These are phyloP conservation scores for Melanerpes formicivorus DNA, from an alignment of 2,113 vertebrate species.

Conservation along the genomic window DNA sequence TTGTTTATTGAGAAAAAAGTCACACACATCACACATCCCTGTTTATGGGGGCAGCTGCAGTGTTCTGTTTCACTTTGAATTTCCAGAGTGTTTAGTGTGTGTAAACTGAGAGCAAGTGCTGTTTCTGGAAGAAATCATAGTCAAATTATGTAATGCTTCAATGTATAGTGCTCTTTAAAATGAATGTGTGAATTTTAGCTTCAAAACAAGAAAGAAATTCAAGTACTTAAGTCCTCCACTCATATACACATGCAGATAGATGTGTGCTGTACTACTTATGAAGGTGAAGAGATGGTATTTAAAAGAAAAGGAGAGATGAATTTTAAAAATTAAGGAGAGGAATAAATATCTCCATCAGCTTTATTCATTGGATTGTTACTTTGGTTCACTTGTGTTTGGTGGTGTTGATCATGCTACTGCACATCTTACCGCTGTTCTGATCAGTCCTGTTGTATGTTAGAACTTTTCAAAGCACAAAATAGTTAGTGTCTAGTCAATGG, in stretches of 20 bases:
- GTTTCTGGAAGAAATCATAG: not conserved
- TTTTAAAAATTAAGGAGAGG: not conserved
- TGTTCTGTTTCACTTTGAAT: not conserved
- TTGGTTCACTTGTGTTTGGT: not conserved
- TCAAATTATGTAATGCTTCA: not conserved
- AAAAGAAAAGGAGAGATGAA: not conserved
- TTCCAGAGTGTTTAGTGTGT: not conserved
- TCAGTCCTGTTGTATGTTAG: not conserved
- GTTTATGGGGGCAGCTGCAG: not conserved
- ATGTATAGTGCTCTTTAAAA: not conserved
- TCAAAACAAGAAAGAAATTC: not conserved
- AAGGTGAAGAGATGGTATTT: not conserved
- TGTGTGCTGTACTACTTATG: not conserved
- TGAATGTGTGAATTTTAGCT: not conserved
- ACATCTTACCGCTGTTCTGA: not conserved
- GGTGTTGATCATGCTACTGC: not conserved
- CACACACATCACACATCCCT: fast-evolving
- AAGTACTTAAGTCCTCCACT: not conserved
- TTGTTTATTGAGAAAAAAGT: not conserved
- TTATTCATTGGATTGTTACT: not conserved
- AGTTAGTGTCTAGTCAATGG: too few relatives aligned
- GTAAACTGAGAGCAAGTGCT: not conserved
- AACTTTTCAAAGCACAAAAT: too few relatives aligned
- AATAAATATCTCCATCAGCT: not conserved
- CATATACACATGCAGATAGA: not conserved